Evolutionary conservation across 2,888 invertebrate genomes (phyloP).

Genomic region (Cetonia aurata): DNA sequence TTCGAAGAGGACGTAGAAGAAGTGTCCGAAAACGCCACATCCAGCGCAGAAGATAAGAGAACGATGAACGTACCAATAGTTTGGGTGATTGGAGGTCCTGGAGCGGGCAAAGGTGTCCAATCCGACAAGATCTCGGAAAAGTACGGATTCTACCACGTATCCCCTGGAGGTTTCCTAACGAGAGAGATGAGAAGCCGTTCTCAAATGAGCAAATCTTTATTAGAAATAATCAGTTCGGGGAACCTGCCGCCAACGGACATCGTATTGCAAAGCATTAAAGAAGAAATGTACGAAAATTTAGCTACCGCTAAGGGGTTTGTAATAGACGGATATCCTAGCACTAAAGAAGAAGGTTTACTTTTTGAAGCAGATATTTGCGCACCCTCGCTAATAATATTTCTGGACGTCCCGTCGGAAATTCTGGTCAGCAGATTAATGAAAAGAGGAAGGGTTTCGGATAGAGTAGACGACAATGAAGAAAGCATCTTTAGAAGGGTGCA

Average conservation of each 20-base stretch:
- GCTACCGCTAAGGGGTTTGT: constrained; percentile 83
- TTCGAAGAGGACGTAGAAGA: neutral
- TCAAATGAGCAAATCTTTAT: constrained; percentile 83
- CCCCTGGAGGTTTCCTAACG: constrained; percentile 92
- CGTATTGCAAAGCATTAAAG: constrained; percentile 86
- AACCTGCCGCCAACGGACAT: constrained; percentile 90
- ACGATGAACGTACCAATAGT: constrained; percentile 79
- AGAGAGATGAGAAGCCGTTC: constrained; percentile 90
- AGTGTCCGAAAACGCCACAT: neutral
- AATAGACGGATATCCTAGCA: constrained; percentile 93
- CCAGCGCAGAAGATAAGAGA: neutral
- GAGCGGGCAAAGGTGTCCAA: constrained; percentile 96
- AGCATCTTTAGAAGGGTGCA: constrained; percentile 91
- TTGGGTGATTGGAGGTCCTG: constrained; percentile 94
- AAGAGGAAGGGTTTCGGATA: constrained; percentile 83
- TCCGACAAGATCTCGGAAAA: constrained; percentile 92
- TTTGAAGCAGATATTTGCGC: constrained; percentile 81
- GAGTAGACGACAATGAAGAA: constrained; percentile 94
- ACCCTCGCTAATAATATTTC: constrained; percentile 76
- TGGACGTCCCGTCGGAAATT: constrained; percentile 84
- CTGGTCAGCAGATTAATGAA: constrained; percentile 81
- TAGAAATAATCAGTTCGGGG: constrained; percentile 89
- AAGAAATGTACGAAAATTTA: constrained; percentile 80
- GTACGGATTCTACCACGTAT: constrained; percentile 94
- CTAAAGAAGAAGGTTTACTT: constrained; percentile 85